Evolutionary conservation across 2,113 vertebrate genomes (phyloP), one percentile per base, ranked within the genome.

Genomic region (Phycodurus eques): DNA sequence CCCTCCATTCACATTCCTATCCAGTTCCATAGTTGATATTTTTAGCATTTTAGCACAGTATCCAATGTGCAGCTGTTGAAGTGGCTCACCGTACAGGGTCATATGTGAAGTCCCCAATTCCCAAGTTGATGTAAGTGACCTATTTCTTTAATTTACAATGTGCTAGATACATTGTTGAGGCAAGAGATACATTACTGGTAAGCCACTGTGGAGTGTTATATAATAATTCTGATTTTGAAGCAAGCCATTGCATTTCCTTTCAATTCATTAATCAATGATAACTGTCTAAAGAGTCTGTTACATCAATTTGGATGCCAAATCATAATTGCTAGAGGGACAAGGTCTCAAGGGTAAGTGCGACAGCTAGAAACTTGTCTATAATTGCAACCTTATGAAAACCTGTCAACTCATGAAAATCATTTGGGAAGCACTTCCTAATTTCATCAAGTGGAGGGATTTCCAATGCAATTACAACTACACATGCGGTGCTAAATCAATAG

Each of bases 71-170:
- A 84, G 83, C 80, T 86, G 81, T 74, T 84, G 78, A 75, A 84
- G 70, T 73, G 83, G 70, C 82, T 68, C 43, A 7, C 74, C 75
- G 72, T 66, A 20, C 51, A 75, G 82, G 84, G 85, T 89, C 85
- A 87, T 74, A 79, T 80, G 76, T 71, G 74, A 76, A 44, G 76
- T 73, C 73, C 87, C 35, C 43, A 85, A 88, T 90, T 89, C 87
- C 88, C 80, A 0, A 33, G 83, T 73, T 72, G 77, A 62, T 76
- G 31, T 22, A 61, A 67, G 13, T 80, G 87, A 79, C 86, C 89
- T 72, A 91, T 76, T 91, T 91, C 74, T 73, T 66, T 67, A 46
- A 47, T 83, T 77, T 73, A 8, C 67, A 69, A 77, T 89, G 87
- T 82, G 72, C 83, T 81, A 85, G 75, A 86, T 86, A 83, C 74